Base-by-base conservation (phyloP, 2,113 vertebrate genomes). In the Ranitomeya imitator region DNA sequence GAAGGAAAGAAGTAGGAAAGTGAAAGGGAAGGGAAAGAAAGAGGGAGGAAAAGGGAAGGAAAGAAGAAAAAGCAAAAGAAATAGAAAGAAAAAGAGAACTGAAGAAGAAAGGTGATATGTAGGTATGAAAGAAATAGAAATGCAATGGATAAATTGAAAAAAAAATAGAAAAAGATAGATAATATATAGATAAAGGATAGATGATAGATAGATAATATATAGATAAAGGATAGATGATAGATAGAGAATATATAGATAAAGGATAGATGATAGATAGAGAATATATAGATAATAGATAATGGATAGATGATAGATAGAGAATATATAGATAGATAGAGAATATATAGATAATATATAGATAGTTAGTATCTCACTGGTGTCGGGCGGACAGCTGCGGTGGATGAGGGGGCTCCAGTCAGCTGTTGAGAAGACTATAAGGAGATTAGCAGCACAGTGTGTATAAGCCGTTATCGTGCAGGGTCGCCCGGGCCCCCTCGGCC, bases 391-490 rank as follows among this genome's bases (percentile, higher is more conserved):
- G 85, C 74, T 79, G 85, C 74, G 45, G 85, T 51, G 65, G 85
- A 79, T 79, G 31, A 14, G 45, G 83, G 85, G 85, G 73, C 59
- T 86, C 10, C 74, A 54, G 73, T 23, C n/a, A 78, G 74, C 85
- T 78, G 85, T 59, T 9, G 74, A 18, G 54, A 86, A 65, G 59
- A 86, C 85, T 79, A 52, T 86, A 86, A 86, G 85, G 73, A 86
- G 85, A 79, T 86, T 86, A 86, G 18, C 23, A 61, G 18, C 63
- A 18, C 63, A 76, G 52, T 23, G 82, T 59, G 14, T 19, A 15
- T 78, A 52, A 86, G 73, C 55, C 77, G 65, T 86, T 79, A 86
- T 78, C 74, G 54, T 51, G 3, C 74, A 79, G 74, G 85, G 74
- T 79, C 37, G 73, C 37, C 37, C 74, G n/a, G 15, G 7, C 83